Evolutionary conservation across 2,888 invertebrate species (phyloP).

Genomic region (Drosophila suboccidentalis): DNA sequence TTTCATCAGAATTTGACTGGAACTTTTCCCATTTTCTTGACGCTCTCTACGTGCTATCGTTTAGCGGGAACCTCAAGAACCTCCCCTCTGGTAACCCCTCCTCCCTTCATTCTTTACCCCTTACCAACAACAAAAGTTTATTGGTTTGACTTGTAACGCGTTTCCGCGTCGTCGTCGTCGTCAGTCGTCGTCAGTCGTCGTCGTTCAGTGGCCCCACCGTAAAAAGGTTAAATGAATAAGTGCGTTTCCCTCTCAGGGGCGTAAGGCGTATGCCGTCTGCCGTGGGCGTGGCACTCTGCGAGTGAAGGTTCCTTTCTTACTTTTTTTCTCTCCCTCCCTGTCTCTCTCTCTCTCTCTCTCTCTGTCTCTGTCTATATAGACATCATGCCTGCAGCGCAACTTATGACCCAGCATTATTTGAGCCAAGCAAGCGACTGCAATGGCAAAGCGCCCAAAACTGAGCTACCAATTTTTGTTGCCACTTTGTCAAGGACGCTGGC

Average conservation of each 20-base stretch:
- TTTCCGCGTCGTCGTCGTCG: conserved; percentile 35
- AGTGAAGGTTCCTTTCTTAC: conserved; percentile 2
- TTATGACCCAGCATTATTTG: conserved; percentile 65
- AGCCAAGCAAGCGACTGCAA: conserved; percentile 27
- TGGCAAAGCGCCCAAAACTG: conserved; percentile 45
- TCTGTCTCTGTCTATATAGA: conserved; percentile 48
- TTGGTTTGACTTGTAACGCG: conserved; percentile 65
- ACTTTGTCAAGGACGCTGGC: conserved; percentile 57
- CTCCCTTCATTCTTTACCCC: background rate
- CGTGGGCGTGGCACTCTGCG: conserved; percentile 10
- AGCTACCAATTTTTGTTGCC: conserved; percentile 52
- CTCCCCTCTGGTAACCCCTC: background rate
- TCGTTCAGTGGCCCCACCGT: conserved; percentile 23
- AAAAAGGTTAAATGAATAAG: conserved; percentile 63
- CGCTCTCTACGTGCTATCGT: conserved; percentile 65
- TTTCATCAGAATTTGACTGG: conserved; percentile 74
- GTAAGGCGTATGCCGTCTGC: background rate
- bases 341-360: conserved; percentile 3
- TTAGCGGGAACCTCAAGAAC: conserved; percentile 45
- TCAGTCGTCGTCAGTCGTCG: conserved; percentile 10
- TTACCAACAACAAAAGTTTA: conserved; percentile 52
- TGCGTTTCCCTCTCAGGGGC: conserved; percentile 40
- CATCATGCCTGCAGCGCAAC: conserved; percentile 62
- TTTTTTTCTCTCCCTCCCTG: background rate
- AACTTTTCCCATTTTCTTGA: conserved; percentile 72